Evolutionary conservation across 2,888 invertebrate genomes (phyloP).

Genomic region (Oithona nana): DNA sequence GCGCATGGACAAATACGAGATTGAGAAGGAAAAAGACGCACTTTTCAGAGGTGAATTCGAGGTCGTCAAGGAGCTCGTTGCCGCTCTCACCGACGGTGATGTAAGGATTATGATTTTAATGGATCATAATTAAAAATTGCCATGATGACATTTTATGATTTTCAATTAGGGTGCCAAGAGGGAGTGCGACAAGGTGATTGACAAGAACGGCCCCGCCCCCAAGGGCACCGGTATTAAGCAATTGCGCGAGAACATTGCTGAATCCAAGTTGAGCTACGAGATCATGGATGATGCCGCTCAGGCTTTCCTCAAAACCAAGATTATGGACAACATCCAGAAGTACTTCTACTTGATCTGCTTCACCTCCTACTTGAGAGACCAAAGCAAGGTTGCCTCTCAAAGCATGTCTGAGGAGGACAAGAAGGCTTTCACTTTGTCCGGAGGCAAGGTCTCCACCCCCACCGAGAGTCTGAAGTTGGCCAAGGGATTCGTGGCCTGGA

Average conservation of each 20-base stretch:
- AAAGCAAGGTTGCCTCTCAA: neutral
- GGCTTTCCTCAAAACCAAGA: conserved; percentile 18
- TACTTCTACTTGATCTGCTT: conserved; percentile 18
- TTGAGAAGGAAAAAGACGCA: conserved; percentile 15
- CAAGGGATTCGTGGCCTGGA: conserved; percentile 9
- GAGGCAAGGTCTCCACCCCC: conserved; percentile 16
- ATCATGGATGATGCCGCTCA: conserved; percentile 18
- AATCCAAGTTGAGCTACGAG: conserved; percentile 18
- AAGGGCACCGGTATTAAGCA: conserved; percentile 18
- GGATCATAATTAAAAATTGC: neutral
- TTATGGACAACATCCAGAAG: conserved; percentile 18
- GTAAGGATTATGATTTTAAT: neutral
- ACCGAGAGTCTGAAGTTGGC: conserved; percentile 13
- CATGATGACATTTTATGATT: neutral
- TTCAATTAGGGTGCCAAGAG: conserved; percentile 15
- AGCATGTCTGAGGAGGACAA: conserved; percentile 13
- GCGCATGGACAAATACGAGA: conserved; percentile 17
- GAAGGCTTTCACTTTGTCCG: conserved; percentile 16
- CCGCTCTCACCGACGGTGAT: conserved; percentile 15
- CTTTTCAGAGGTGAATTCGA: conserved; percentile 18
- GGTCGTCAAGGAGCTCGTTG: conserved; percentile 17
- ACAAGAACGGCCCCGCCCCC: conserved; percentile 15
- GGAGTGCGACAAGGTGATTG: conserved; percentile 17
- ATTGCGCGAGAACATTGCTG: conserved; percentile 17
- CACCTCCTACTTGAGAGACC: conserved; percentile 14